phyloP scores from a whole-genome alignment of 2,888 invertebrate genomes.

The Cheilosia soror region DNA sequence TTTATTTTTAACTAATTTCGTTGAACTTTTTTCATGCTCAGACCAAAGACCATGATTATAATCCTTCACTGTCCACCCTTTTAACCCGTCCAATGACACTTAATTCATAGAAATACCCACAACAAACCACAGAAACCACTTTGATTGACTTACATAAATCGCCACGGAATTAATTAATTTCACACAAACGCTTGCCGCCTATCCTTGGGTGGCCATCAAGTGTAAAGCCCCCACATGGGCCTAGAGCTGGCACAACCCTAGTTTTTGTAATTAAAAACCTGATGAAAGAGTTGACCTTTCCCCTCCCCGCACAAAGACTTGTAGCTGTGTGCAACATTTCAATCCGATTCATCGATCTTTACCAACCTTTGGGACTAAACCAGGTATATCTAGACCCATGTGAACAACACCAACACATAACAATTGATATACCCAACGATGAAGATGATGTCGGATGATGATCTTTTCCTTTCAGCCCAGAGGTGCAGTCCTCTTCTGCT shows the following conservation, averaged over 20 bases:
- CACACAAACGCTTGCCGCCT: constrained; percentile 49
- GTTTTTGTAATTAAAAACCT: constrained; percentile 66
- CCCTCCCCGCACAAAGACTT: constrained; percentile 16
- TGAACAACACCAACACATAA: neutral
- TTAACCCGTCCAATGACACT: neutral
- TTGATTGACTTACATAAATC: constrained; percentile 33
- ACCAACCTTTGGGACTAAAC: constrained; percentile 38
- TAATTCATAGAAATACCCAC: constrained; percentile 28
- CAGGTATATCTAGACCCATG: neutral
- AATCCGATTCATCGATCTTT: constrained; percentile 53
- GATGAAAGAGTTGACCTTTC: constrained; percentile 64
- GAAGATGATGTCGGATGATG: constrained; percentile 68
- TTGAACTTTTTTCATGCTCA: no score
- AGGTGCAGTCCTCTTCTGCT: constrained; percentile 52
- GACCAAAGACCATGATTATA: no score
- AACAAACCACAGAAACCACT: constrained; percentile 33
- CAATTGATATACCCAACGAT: constrained; percentile 44
- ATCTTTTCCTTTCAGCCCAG: constrained; percentile 65
- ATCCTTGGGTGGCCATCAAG: constrained; percentile 64
- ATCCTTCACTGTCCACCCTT: no score
- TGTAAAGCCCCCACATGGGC: constrained; percentile 50
- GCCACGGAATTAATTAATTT: constrained; percentile 69
- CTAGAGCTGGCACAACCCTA: constrained; percentile 18
- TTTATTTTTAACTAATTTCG: no score
- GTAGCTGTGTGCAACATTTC: constrained; percentile 19